Evolutionary conservation across 64 coral and sea anemone species (phyloP).

Genomic region (Platygyra sinensis): DNA sequence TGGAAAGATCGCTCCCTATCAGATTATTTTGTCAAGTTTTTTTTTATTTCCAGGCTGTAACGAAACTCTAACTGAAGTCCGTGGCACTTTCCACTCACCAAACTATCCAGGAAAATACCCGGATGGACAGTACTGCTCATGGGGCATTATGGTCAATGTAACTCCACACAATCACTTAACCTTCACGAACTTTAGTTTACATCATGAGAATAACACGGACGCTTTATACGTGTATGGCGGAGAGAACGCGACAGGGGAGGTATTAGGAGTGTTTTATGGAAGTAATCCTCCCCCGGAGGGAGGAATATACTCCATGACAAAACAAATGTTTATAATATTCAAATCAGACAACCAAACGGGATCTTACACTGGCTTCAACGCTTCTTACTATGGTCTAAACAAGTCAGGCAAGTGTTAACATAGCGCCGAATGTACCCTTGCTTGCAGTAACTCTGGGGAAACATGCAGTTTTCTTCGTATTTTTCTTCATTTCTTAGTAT

Average conservation of each 20-base stretch:
- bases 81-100: slow-evolving; percentile 75
- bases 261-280: slow-evolving; percentile 60
- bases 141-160: slow-evolving; percentile 51
- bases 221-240: slow-evolving; percentile 59
- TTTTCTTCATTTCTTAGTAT: too few relatives aligned
- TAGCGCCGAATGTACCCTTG: too few relatives aligned
- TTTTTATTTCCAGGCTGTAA: slow-evolving; percentile 67
- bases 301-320: slow-evolving; percentile 41
- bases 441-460: too few relatives aligned
- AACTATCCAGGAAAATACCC: slow-evolving; percentile 57
- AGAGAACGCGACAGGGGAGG: slow-evolving; percentile 1
- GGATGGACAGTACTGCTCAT: slow-evolving; percentile 82
- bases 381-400: slow-evolving; percentile 18
- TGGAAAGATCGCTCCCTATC: not conserved
- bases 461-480: too few relatives aligned
- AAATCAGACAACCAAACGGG: slow-evolving; percentile 22
- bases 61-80: slow-evolving; percentile 26
- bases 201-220: slow-evolving; percentile 38
- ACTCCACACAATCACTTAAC: slow-evolving; percentile 28
- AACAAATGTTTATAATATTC: slow-evolving; percentile 62
- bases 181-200: slow-evolving; percentile 67
- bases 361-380: slow-evolving; percentile 42
- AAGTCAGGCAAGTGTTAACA: not conserved
- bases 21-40: not conserved
- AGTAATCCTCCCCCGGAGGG: not conserved